Evolutionary conservation across 2,113 vertebrate species (phyloP).

Genomic region (Lota lota): DNA sequence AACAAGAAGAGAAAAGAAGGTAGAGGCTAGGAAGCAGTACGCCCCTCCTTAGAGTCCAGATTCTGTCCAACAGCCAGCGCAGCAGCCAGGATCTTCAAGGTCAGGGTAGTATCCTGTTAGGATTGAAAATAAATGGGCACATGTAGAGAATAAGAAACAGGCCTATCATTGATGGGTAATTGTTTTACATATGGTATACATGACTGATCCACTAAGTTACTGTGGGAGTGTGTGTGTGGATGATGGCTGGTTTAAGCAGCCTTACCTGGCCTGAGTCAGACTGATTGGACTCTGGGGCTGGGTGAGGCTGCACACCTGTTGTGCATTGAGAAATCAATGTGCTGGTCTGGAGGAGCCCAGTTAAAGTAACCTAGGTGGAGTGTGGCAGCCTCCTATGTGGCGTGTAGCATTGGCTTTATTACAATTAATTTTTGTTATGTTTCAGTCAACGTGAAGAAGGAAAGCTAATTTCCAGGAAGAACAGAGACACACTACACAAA

Average conservation of each 20-base stretch:
- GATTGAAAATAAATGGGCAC: neutral
- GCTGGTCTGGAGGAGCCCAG: too few relatives aligned
- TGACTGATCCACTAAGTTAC: neutral
- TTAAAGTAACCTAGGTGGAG: too few relatives aligned
- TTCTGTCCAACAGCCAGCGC: neutral
- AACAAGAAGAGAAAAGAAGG: constrained; percentile 16
- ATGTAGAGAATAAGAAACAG: neutral
- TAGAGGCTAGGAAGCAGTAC: constrained; percentile 6
- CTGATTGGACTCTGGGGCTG: too few relatives aligned
- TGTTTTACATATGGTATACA: neutral
- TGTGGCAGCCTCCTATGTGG: too few relatives aligned
- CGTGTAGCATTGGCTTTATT: neutral
- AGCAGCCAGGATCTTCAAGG: neutral
- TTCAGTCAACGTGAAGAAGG: neutral
- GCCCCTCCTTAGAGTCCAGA: constrained; percentile 7
- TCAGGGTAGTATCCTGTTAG: neutral
- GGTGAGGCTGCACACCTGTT: too few relatives aligned
- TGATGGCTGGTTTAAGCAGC: too few relatives aligned
- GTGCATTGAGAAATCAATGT: too few relatives aligned
- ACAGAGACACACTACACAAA: neutral
- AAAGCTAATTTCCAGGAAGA: neutral
- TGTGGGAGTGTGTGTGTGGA: too few relatives aligned
- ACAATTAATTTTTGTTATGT: neutral
- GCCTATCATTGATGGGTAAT: constrained; percentile 5
- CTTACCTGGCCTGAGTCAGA: too few relatives aligned